Conservation (phyloP, 2,797 vertebrate species). For the Allobates femoralis region DNA sequence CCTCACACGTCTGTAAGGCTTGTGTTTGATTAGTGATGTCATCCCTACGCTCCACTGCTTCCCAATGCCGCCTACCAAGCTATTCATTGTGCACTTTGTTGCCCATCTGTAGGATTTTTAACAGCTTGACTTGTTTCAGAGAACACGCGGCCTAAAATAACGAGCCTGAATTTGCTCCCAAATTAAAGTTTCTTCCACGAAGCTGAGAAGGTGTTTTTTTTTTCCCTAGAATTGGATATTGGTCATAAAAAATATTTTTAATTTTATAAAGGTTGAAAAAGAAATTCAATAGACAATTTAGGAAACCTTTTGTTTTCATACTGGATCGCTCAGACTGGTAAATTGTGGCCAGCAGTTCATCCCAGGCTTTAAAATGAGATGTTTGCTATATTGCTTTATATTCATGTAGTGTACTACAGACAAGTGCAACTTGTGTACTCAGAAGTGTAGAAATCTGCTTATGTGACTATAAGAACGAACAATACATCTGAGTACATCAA, state of each 20-base stretch:
- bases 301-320: too few relatives aligned
- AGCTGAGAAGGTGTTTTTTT: neutral
- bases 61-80: conserved; percentile 28
- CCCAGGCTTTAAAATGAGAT: too few relatives aligned
- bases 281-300: too few relatives aligned
- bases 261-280: too few relatives aligned
- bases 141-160: neutral
- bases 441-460: too few relatives aligned
- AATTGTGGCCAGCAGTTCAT: too few relatives aligned
- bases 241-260: neutral
- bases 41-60: conserved; percentile 30
- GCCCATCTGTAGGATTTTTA: neutral
- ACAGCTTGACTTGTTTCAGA: conserved; percentile 17
- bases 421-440: too few relatives aligned
- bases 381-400: too few relatives aligned
- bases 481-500: too few relatives aligned
- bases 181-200: neutral
- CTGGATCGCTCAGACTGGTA: neutral
- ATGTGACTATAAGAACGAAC: too few relatives aligned
- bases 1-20: neutral
- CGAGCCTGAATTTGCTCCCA: neutral
- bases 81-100: conserved; percentile 22
- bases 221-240: neutral
- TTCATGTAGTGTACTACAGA: too few relatives aligned
- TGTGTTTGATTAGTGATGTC: conserved; percentile 36